These are phyloP conservation scores for Mobula birostris DNA, from an alignment of 2,113 vertebrate genomes.

Conservation along the genomic window DNA sequence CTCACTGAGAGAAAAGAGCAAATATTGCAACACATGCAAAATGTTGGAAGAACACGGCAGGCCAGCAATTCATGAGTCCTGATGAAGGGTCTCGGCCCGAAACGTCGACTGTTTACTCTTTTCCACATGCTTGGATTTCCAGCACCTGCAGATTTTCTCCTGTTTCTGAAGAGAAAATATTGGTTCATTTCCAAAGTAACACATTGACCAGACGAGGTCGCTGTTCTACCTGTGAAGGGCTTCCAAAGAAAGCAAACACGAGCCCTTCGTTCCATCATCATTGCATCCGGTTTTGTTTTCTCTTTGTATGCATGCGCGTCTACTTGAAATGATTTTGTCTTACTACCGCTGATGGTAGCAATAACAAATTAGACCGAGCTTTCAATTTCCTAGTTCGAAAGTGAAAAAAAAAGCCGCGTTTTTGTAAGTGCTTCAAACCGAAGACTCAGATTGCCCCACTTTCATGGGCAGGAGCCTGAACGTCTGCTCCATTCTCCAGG, in stretches of 20 bases:
- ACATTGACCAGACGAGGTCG: not conserved
- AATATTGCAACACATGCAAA: no score
- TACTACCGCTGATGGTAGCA: not conserved
- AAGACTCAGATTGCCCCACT: constrained; percentile 30
- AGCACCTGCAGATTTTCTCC: no score
- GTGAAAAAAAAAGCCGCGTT: not conserved
- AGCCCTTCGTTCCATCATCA: not conserved
- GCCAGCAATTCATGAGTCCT: no score
- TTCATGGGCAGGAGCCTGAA: constrained; percentile 5
- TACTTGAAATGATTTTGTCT: not conserved
- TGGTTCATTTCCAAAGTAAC: not conserved
- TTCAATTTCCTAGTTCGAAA: not conserved
- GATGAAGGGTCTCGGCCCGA: no score
- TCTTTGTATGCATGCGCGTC: not conserved
- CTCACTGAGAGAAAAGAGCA: no score
- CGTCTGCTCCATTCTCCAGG: constrained; percentile 18
- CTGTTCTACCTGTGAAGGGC: not conserved
- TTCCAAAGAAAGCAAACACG: not conserved
- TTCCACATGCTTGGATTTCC: no score
- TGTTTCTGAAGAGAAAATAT: no score
- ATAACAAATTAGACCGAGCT: not conserved
- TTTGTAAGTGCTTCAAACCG: not conserved
- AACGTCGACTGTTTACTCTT: no score
- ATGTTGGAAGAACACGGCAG: no score
- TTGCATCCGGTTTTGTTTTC: not conserved